Base-by-base conservation (phyloP, 2,797 vertebrate genomes). In the Rhinella marina region DNA sequence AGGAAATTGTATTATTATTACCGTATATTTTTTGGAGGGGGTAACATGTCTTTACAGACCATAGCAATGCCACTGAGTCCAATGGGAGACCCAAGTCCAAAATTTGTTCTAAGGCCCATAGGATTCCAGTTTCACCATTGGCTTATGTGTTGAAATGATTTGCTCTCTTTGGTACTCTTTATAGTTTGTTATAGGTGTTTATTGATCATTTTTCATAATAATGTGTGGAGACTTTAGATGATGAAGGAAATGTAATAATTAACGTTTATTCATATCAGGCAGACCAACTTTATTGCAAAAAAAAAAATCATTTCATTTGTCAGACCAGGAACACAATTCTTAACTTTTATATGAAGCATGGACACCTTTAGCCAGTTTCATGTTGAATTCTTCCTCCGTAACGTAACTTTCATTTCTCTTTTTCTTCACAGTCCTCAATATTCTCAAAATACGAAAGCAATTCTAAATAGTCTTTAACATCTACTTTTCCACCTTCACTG, bases 281-380 rank as follows among this genome's bases (percentile, higher is more conserved):
- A 50, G 80, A 66, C 32, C 57, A 62, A 81, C 57, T 62, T 81
- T 25, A 75, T 41, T 25, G 9, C 16, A 41, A 83, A 82, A 73
- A 72, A 72, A 41, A 41, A 12, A 73, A 73, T 84, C 68, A 84
- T 17, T 48, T 84, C 1, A 54, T 85, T 64, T 64, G 17, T 75
- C 7, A 27, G 41, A 66, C 32, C n/a, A 78, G 59, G n/a, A 52
- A 62, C 14, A 66, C 21, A 61, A 7, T 57, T 59, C 17, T 62
- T 64, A 81, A 64, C 23, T 61, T 4, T 7, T 1, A 11, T 14
- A 10, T 23, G 9, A 8, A 13, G 7, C 0, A 14, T 29, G 19
- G 48, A 7, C 8, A n/a, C 0, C 13, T 23, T 41, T 29, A 7
- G 21, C 25, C 23, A 19, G 0, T 50, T 81, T 23, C 19, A 21